Conservation (phyloP, 2,113 vertebrate species). For the Craseonycteris thonglongyai region DNA sequence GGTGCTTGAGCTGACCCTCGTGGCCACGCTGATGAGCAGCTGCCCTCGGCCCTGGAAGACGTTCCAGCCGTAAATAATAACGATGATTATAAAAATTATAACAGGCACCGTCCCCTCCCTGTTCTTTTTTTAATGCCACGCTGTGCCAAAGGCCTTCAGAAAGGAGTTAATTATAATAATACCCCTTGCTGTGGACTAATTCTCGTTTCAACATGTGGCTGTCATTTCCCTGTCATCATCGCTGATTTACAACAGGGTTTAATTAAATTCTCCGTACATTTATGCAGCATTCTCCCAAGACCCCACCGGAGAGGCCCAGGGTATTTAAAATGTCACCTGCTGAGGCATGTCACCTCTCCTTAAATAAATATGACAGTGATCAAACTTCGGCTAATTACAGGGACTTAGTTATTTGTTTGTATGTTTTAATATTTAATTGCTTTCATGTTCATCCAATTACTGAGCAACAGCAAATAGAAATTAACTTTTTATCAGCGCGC, state of each 20-base stretch:
- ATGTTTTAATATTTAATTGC: conserved; percentile 88
- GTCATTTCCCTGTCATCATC: conserved; percentile 81
- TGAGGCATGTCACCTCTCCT: conserved; percentile 80
- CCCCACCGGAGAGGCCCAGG: conserved; percentile 78
- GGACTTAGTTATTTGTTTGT: conserved; percentile 86
- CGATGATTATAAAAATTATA: not conserved
- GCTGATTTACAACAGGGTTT: conserved; percentile 84
- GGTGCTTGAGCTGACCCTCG: too few relatives aligned
- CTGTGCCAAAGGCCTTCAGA: conserved; percentile 63
- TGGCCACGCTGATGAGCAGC: too few relatives aligned
- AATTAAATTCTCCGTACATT: conserved; percentile 84
- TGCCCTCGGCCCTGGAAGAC: not conserved
- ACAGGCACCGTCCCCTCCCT: not conserved
- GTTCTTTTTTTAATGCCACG: conserved; percentile 15
- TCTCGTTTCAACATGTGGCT: conserved; percentile 83
- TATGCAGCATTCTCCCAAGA: conserved; percentile 81
- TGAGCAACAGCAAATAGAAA: conserved; percentile 84
- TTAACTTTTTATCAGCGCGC: conserved; percentile 83
- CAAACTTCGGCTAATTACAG: conserved; percentile 86
- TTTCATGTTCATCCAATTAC: conserved; percentile 86
- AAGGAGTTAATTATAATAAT: conserved; percentile 83
- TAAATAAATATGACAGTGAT: conserved; percentile 87
- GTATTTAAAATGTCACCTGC: conserved; percentile 85
- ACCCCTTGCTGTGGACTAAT: conserved; percentile 77
- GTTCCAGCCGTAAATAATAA: conserved; percentile 44